Conservation (phyloP, 2,113 vertebrate genomes). For the Amblyornis subalaris region DNA sequence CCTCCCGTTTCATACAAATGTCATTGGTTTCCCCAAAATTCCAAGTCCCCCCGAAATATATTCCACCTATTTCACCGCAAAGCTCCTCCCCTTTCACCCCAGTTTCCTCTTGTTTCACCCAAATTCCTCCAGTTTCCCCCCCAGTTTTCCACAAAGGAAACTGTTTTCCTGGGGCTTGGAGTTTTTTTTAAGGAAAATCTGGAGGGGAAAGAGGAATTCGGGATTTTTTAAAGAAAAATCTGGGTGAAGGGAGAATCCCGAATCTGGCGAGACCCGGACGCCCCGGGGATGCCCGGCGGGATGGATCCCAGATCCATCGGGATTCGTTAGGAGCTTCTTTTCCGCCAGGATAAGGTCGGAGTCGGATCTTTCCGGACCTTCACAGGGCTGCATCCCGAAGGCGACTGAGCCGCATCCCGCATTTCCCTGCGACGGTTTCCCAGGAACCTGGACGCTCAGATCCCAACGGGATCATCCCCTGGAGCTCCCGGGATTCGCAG, state of each 20-base stretch:
- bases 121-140: background rate
- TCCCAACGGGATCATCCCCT: background rate
- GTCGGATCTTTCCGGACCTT: background rate
- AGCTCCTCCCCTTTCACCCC: too few relatives aligned
- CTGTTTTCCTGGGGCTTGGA: accelerated
- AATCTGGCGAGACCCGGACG: background rate
- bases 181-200: background rate
- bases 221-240: background rate
- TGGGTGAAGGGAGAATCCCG: background rate
- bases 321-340: background rate
- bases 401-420: background rate
- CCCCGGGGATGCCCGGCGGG: background rate
- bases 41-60: background rate
- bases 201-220: too few relatives aligned
- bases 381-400: background rate
- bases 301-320: background rate
- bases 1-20: background rate
- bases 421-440: background rate
- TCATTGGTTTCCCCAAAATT: background rate
- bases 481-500: background rate
- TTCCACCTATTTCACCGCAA: background rate
- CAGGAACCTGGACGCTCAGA: too few relatives aligned
- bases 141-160: background rate
- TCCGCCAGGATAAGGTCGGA: background rate
- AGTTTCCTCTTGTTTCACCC: background rate